Evolutionary conservation across 2,797 vertebrate species (phyloP).

Genomic region (Arnoldichthys spilopterus): DNA sequence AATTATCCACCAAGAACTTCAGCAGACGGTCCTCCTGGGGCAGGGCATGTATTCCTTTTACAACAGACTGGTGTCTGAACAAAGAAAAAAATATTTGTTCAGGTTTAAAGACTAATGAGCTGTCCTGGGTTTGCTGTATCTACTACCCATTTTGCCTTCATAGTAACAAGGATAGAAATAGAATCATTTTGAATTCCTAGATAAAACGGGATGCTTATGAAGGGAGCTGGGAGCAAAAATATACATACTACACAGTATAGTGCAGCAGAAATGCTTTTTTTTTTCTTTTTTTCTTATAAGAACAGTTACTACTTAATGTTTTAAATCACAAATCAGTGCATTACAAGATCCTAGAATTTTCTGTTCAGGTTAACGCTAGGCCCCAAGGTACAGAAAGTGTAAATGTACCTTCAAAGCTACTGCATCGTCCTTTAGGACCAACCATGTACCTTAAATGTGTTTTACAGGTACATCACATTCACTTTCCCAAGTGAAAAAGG

Average conservation of each 20-base stretch:
- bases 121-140: slow-evolving; percentile 17
- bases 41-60: slow-evolving; percentile 80
- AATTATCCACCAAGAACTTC: slow-evolving; percentile 86
- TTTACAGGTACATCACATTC: not conserved
- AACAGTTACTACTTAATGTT: not conserved
- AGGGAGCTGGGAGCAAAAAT: slow-evolving; percentile 36
- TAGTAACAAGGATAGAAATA: slow-evolving; percentile 64
- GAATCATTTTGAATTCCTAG: slow-evolving; percentile 53
- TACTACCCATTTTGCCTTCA: slow-evolving; percentile 33
- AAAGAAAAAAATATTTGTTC: slow-evolving; percentile 2
- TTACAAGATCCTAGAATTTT: too few species aligned
- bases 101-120: not conserved
- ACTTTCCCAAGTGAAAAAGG: not conserved
- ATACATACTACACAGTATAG: slow-evolving; percentile 9
- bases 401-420: too few species aligned
- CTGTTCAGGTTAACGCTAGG: too few species aligned
- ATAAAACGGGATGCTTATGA: slow-evolving; percentile 51
- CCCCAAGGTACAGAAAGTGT: too few species aligned
- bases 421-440: too few species aligned
- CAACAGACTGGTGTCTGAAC: slow-evolving; percentile 80
- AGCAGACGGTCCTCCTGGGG: slow-evolving; percentile 82
- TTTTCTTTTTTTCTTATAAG: not conserved
- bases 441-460: too few species aligned
- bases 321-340: not conserved
- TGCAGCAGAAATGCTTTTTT: not conserved